Evolutionary conservation across 2,113 vertebrate species (phyloP).

Genomic region (Chaenocephalus aceratus): DNA sequence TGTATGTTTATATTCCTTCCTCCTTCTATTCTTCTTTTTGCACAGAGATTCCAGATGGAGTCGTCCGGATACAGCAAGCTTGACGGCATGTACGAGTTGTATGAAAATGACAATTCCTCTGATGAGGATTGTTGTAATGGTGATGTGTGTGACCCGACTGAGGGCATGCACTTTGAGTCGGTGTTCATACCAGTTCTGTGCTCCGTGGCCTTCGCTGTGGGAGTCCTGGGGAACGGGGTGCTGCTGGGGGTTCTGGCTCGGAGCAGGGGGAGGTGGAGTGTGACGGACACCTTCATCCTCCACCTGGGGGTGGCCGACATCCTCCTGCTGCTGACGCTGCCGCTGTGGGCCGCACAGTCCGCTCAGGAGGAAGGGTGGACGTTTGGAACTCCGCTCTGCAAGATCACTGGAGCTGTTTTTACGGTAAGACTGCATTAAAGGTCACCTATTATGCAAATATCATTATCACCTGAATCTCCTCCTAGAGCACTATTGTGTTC

Average conservation of each 20-base stretch:
- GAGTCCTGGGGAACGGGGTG: constrained; percentile 86
- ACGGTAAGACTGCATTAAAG: constrained; percentile 69
- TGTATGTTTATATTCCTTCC: too few species aligned
- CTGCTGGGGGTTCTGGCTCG: constrained; percentile 83
- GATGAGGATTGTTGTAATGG: background rate
- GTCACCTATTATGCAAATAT: too few species aligned
- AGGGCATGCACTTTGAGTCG: constrained; percentile 75
- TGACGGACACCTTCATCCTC: constrained; percentile 90
- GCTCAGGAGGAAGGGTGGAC: constrained; percentile 74
- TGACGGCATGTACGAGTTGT: rapidly evolving
- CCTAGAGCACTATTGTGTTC: too few species aligned
- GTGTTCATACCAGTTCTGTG: constrained; percentile 86
- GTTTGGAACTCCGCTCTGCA: constrained; percentile 85
- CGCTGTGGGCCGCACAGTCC: constrained; percentile 85
- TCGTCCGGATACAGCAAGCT: rapidly evolving
- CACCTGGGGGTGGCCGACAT: constrained; percentile 87
- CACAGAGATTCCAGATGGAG: rapidly evolving
- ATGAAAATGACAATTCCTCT: rapidly evolving
- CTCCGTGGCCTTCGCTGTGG: constrained; percentile 82
- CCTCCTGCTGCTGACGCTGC: constrained; percentile 87
- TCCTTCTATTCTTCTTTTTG: too few species aligned
- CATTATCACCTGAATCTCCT: too few species aligned
- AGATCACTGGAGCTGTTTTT: constrained; percentile 85
- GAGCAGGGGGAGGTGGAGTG: constrained; percentile 78
- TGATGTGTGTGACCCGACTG: constrained; percentile 60